A percentile compares a stretch with the other conserved stretches of the same genome.
These are phyloP conservation scores for Acanthornis magna DNA, from an alignment of 2,797 vertebrate species.

Conservation along the genomic window DNA sequence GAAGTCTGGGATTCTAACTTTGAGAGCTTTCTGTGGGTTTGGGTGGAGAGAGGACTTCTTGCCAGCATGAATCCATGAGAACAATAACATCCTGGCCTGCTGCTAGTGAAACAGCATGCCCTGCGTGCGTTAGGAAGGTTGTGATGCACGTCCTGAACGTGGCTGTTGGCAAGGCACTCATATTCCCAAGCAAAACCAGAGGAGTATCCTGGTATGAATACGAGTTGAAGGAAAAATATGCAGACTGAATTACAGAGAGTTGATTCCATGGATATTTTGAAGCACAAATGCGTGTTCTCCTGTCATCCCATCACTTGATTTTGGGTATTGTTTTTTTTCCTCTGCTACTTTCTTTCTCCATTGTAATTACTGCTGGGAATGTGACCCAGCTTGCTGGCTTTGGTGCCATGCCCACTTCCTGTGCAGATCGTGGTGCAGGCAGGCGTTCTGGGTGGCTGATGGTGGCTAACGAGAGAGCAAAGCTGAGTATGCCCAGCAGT, in stretches of 20 bases:
- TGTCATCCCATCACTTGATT: not conserved
- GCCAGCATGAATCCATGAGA: constrained; percentile 18
- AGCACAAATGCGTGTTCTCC: not conserved
- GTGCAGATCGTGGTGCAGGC: not conserved
- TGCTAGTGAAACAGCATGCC: not conserved
- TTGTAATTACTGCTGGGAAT: not conserved
- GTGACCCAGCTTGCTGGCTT: not conserved
- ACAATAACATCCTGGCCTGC: constrained; percentile 41
- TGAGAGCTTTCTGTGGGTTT: not conserved
- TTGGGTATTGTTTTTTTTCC: not conserved
- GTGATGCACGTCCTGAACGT: not conserved
- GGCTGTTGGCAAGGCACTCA: not conserved
- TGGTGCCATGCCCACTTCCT: not conserved
- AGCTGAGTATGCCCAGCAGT: not conserved
- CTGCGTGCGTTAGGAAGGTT: not conserved
- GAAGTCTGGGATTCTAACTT: not conserved
- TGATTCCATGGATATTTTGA: not conserved
- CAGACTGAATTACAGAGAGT: not conserved
- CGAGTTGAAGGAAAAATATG: not conserved
- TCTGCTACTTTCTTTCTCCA: not conserved
- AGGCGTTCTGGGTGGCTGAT: not conserved
- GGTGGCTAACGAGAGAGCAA: not conserved
- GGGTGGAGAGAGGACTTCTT: not conserved
- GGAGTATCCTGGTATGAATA: not conserved
- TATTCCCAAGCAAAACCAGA: not conserved